Conservation (phyloP, 1,140 invertebrate genomes). For the Agrilus planipennis region DNA sequence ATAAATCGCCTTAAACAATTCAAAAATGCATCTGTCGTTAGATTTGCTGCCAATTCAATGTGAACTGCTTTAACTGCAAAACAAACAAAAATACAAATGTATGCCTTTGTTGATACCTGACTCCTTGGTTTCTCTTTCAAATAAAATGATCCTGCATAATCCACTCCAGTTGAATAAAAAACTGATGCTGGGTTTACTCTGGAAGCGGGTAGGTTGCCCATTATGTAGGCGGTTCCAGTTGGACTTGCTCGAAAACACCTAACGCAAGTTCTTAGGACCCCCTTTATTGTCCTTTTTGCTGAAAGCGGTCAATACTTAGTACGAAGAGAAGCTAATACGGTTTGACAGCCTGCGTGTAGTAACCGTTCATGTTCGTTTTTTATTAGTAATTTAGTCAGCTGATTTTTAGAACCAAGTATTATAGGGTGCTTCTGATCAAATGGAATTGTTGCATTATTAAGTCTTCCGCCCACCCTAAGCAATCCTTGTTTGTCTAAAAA, state of each 20-base stretch:
- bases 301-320: not conserved
- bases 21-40: conserved; percentile 11
- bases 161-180: conserved; percentile 13
- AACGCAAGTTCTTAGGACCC: not conserved
- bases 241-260: not conserved
- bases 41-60: conserved; percentile 11
- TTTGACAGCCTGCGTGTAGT: not conserved
- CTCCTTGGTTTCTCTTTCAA: conserved; percentile 7
- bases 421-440: not conserved
- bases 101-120: conserved; percentile 9
- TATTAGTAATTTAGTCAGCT: not conserved
- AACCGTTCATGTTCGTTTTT: not conserved
- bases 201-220: not conserved
- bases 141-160: conserved; percentile 16
- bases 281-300: not conserved
- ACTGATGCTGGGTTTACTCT: conserved; percentile 3
- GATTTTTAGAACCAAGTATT: not conserved
- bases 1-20: conserved; percentile 9
- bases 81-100: conserved; percentile 12
- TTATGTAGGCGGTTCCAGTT: not conserved
- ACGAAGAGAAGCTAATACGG: not conserved
- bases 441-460: not conserved
- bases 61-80: conserved; percentile 9
- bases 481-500: not conserved
- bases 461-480: not conserved